These are phyloP conservation scores for Euplexia lucipara DNA, from an alignment of 2,888 invertebrate species.

Conservation along the genomic window DNA sequence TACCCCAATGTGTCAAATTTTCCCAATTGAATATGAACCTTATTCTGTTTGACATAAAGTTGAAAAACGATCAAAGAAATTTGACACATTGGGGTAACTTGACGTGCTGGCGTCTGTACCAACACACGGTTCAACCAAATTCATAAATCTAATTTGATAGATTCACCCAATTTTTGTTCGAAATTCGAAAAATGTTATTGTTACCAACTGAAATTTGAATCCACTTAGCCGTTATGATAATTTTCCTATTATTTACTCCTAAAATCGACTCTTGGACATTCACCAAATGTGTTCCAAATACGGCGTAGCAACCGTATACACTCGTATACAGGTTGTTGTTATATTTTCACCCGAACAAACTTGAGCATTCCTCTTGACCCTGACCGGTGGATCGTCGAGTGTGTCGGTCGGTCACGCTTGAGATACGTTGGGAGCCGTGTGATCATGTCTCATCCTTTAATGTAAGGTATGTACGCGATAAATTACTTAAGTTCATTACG, in stretches of 20 bases:
- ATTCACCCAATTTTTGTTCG: conserved; percentile 10
- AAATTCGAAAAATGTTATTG: too few relatives aligned
- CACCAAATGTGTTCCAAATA: neutral
- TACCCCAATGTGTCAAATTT: too few relatives aligned
- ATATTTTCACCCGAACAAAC: conserved; percentile 16
- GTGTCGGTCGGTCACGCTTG: conserved; percentile 53
- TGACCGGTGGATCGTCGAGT: conserved; percentile 36
- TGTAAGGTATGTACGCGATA: neutral
- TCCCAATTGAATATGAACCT: too few relatives aligned
- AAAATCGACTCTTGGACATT: neutral
- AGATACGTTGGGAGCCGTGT: conserved; percentile 13
- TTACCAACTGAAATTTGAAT: too few relatives aligned
- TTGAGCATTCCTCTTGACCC: conserved; percentile 25
- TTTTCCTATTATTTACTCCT: too few relatives aligned
- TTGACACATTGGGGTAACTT: too few relatives aligned
- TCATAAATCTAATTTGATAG: neutral
- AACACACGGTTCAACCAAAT: conserved; percentile 2
- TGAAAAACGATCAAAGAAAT: too few relatives aligned
- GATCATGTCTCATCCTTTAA: conserved; percentile 43
- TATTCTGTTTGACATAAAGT: too few relatives aligned
- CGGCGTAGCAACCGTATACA: neutral
- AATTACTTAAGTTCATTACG: conserved; percentile 6
- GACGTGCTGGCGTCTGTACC: too few relatives aligned
- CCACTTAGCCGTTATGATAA: too few relatives aligned
- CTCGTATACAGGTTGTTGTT: conserved; percentile 13